phyloP scores from a whole-genome alignment of 2,888 invertebrate genomes.

The Sipha maydis region DNA sequence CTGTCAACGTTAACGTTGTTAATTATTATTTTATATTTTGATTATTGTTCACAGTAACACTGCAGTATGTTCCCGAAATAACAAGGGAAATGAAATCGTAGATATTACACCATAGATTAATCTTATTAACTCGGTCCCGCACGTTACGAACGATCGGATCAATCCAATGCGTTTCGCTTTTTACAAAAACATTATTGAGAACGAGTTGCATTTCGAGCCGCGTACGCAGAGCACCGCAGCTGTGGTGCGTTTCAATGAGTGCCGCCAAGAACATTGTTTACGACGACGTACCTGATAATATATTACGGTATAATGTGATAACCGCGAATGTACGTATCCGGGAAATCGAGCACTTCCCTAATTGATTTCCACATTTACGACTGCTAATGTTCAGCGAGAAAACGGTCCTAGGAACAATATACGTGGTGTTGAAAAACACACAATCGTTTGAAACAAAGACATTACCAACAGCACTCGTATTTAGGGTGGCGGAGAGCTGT shows the following conservation, averaged over 20 bases:
- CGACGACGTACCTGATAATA: background rate
- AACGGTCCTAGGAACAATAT: background rate
- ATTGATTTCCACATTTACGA: background rate
- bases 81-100: background rate
- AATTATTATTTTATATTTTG: conserved; percentile 38
- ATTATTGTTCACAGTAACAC: background rate
- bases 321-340: too few relatives aligned
- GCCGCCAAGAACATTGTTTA: background rate
- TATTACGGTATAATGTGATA: too few relatives aligned
- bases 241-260: background rate
- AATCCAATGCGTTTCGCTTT: background rate
- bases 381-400: background rate
- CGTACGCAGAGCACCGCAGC: background rate
- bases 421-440: background rate
- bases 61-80: background rate
- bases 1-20: conserved; percentile 21
- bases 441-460: conserved; percentile 3
- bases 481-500: background rate
- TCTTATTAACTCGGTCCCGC: background rate
- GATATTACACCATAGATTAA: background rate
- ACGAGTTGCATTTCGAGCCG: too few relatives aligned
- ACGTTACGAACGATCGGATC: background rate
- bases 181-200: too few relatives aligned
- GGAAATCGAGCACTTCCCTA: conserved; percentile 1
- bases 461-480: background rate